phyloP scores from a whole-genome alignment of 2,797 vertebrate genomes.

The Erethizon dorsatum region DNA sequence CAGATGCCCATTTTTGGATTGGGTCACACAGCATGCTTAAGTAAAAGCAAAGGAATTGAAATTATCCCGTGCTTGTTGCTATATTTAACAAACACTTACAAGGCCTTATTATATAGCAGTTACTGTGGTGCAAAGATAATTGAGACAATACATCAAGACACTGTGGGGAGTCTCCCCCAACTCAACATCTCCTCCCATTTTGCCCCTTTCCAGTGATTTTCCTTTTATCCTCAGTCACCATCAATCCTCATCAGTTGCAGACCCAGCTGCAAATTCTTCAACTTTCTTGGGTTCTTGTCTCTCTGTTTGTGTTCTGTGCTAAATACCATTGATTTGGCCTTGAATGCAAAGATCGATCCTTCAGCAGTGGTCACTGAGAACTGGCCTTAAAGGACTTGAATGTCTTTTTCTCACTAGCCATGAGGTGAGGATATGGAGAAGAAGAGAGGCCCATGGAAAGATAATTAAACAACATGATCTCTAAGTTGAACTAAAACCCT shows the following conservation, averaged over 20 bases:
- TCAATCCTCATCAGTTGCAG: not conserved
- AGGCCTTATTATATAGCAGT: not conserved
- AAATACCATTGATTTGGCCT: not conserved
- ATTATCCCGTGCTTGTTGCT: not conserved
- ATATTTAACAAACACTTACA: slow-evolving; percentile 29
- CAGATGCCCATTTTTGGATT: no score
- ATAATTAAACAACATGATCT: not conserved
- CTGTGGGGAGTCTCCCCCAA: not conserved
- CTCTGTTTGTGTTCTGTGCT: not conserved
- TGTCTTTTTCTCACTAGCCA: not conserved
- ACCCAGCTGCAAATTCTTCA: not conserved
- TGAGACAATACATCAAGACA: not conserved
- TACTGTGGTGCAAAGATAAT: not conserved
- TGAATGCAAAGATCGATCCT: slow-evolving; percentile 9
- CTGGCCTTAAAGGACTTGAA: not conserved
- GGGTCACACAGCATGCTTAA: no score
- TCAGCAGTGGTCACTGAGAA: not conserved
- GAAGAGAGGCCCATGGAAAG: not conserved
- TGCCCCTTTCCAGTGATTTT: not conserved
- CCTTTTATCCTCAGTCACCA: not conserved
- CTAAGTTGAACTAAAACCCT: not conserved
- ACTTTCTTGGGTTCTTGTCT: not conserved
- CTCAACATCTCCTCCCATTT: not conserved
- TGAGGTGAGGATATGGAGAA: not conserved
- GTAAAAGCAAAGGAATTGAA: no score